phyloP scores from a whole-genome alignment of 2,797 vertebrate species.

The Acanthopagrus latus region DNA sequence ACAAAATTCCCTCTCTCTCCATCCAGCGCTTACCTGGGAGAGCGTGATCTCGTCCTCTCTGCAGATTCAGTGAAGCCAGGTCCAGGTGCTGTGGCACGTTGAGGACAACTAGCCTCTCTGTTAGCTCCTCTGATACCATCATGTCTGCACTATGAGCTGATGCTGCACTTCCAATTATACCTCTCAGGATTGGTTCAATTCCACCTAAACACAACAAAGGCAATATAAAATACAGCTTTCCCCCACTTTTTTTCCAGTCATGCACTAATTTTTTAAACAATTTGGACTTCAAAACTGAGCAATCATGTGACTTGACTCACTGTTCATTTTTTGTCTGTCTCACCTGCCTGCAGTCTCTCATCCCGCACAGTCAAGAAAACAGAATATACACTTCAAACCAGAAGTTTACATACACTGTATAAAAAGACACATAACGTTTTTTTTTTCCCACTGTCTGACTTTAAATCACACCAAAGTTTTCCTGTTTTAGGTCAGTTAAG shows the following conservation, averaged over 20 bases:
- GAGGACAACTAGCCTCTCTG: conserved; percentile 88
- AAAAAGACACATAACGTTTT: too few relatives aligned
- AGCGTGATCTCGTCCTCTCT: conserved; percentile 95
- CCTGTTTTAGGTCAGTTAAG: too few relatives aligned
- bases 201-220: conserved; percentile 85
- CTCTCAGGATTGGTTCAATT: conserved; percentile 91
- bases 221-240: not conserved
- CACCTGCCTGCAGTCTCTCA: not conserved
- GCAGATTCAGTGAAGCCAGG: conserved; percentile 93
- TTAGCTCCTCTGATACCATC: conserved; percentile 91
- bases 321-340: not conserved
- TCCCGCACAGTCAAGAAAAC: not conserved
- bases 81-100: conserved; percentile 86
- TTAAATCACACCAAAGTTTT: too few relatives aligned
- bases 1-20: not conserved
- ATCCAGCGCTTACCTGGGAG: conserved; percentile 88
- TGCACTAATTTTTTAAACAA: not conserved
- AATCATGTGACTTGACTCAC: not conserved
- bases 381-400: not conserved
- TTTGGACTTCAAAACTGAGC: not conserved
- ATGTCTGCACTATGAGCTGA: conserved; percentile 80
- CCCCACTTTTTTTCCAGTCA: not conserved
- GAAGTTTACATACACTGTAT: too few relatives aligned
- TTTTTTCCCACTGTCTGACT: too few relatives aligned
- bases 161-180: conserved; percentile 88